Conservation (phyloP, 2,797 vertebrate species). For the Botia kubotai region DNA sequence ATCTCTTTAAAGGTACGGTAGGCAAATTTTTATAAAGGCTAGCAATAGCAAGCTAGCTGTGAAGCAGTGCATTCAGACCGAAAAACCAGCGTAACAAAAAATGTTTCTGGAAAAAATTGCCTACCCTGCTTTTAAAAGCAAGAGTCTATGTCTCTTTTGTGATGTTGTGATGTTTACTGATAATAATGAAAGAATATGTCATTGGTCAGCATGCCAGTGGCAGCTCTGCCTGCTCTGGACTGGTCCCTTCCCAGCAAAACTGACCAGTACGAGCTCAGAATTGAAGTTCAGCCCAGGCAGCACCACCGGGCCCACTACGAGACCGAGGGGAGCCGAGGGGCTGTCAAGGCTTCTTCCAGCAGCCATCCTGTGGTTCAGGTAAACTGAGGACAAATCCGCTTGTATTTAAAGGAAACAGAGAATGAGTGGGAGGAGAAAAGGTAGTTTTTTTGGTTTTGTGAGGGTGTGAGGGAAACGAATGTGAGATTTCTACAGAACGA, state of each 20-base stretch:
- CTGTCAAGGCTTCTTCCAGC: conserved; percentile 88
- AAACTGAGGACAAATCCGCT: conserved; percentile 30
- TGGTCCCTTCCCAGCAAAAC: conserved; percentile 83
- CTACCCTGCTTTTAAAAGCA: not conserved
- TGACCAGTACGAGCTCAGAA: conserved; percentile 84
- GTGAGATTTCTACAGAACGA: conserved; percentile 8
- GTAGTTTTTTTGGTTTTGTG: conserved; percentile 3
- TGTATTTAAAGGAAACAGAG: conserved; percentile 1
- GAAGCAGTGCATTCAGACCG: too few relatives aligned
- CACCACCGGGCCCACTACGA: conserved; percentile 97
- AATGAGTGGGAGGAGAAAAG: not conserved
- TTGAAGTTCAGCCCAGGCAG: conserved; percentile 90
- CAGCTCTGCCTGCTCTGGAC: conserved; percentile 86
- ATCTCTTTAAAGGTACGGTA: not conserved
- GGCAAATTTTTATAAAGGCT: too few relatives aligned
- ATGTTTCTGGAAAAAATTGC: too few relatives aligned
- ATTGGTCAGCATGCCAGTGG: conserved; percentile 72
- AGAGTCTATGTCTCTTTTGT: not conserved
- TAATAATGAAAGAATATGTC: not conserved
- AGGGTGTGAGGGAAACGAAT: not conserved
- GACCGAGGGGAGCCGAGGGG: conserved; percentile 94
- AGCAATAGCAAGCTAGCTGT: too few relatives aligned
- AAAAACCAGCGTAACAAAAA: too few relatives aligned
- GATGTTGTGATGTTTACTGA: not conserved
- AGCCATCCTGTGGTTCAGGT: conserved; percentile 95